Conservation (phyloP, 2,113 vertebrate genomes). For the Aptenodytes patagonicus region DNA sequence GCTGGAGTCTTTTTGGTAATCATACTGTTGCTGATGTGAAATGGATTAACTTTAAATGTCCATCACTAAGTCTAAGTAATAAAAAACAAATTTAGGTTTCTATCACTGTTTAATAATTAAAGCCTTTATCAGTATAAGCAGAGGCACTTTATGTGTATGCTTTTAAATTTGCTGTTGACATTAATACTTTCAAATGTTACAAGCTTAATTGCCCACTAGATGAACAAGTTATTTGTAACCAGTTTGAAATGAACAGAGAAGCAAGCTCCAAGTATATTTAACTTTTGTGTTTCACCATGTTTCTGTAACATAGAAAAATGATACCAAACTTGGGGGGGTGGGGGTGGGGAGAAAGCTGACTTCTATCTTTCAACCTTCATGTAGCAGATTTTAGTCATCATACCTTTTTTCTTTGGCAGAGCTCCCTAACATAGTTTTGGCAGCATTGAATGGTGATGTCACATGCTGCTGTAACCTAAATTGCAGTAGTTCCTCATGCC, state of each 20-base stretch:
- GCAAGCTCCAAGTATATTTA: background rate
- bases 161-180: background rate
- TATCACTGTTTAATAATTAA: background rate
- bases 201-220: background rate
- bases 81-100: background rate
- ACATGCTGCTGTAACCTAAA: background rate
- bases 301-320: background rate
- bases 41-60: background rate
- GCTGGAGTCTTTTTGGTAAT: background rate
- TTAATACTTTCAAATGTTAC: background rate
- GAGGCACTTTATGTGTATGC: background rate
- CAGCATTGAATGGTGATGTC: background rate
- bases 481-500: background rate
- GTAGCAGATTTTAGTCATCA: background rate
- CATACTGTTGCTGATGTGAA: background rate
- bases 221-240: background rate
- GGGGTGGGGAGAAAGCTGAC: rapidly evolving
- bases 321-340: background rate
- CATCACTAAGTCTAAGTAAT: background rate
- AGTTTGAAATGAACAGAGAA: background rate
- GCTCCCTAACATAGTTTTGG: background rate
- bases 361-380: background rate
- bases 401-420: background rate
- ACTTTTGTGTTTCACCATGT: background rate
- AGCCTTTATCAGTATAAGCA: background rate